Percentiles rank a stretch among this genome's conserved stretches.
Conservation (phyloP, 2,888 invertebrate genomes). For the Xestia rhomboidea region DNA sequence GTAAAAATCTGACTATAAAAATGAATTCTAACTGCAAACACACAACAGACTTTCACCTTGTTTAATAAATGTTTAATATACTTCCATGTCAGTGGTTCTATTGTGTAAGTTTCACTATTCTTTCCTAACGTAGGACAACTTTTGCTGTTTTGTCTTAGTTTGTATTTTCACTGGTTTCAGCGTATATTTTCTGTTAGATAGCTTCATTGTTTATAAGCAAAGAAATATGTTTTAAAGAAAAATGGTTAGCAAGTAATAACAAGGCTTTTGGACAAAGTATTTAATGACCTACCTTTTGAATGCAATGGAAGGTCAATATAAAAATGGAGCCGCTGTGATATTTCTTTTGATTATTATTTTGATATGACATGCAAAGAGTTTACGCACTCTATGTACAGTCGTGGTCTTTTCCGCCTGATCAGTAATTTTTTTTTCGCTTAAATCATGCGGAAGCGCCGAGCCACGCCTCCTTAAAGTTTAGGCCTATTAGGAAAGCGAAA, state of each 20-base stretch:
- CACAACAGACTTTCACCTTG: background rate
- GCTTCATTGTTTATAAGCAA: background rate
- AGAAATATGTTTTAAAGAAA: background rate
- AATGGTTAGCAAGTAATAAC: background rate
- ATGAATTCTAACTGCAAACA: background rate
- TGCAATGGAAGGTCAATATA: background rate
- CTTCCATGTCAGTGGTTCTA: background rate
- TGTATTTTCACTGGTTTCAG: background rate
- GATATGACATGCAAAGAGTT: too few relatives aligned
- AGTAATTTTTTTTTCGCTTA: too few relatives aligned
- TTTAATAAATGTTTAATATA: slow-evolving; percentile 11
- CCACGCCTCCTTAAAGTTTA: too few relatives aligned
- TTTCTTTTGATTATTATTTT: too few relatives aligned
- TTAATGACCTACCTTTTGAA: background rate
- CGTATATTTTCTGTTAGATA: slow-evolving; percentile 1
- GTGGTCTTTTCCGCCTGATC: too few relatives aligned
- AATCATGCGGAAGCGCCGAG: too few relatives aligned
- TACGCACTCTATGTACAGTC: too few relatives aligned
- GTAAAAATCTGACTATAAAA: background rate
- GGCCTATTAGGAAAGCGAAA: too few relatives aligned
- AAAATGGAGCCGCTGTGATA: too few relatives aligned
- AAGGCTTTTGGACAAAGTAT: background rate
- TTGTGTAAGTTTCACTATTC: slow-evolving; percentile 28
- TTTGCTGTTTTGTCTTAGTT: slow-evolving; percentile 23
- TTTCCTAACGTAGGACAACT: background rate